Evolutionary conservation across 2,888 invertebrate genomes (phyloP).

Genomic region (Eretmocerus hayati): DNA sequence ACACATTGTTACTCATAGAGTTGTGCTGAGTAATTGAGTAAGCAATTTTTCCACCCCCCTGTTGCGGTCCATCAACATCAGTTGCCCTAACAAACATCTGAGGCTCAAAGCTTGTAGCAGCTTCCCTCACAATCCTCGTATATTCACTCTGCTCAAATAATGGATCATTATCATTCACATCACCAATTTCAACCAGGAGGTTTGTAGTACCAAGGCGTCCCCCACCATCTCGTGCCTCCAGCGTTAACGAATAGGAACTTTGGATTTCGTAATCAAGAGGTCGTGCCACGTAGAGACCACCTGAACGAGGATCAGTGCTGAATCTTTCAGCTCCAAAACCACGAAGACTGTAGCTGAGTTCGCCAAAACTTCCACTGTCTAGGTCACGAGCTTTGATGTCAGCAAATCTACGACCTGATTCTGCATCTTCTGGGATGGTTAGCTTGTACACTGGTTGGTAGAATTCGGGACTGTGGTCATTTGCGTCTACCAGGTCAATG

Average conservation of each 20-base stretch:
- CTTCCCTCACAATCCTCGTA: conserved; percentile 69
- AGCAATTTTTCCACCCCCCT: conserved; percentile 62
- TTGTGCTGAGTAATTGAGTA: conserved; percentile 65
- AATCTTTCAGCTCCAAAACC: conserved; percentile 78
- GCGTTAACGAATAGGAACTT: conserved; percentile 70
- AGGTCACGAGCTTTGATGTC: conserved; percentile 62
- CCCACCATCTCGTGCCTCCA: conserved; percentile 77
- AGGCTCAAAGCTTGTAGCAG: conserved; percentile 68
- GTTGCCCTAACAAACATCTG: conserved; percentile 71
- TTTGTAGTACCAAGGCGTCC: conserved; percentile 65
- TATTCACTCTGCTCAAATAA: conserved; percentile 65
- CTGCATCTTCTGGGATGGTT: conserved; percentile 60
- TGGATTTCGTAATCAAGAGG: conserved; percentile 72
- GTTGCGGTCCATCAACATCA: conserved; percentile 66
- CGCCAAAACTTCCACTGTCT: conserved; percentile 67
- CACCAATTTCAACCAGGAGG: conserved; percentile 63
- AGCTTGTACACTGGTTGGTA: conserved; percentile 58
- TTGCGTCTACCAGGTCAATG: conserved; percentile 65
- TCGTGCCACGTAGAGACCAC: conserved; percentile 61
- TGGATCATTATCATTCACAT: conserved; percentile 73
- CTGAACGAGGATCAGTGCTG: conserved; percentile 58
- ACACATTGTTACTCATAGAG: conserved; percentile 56
- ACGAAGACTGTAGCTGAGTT: conserved; percentile 64
- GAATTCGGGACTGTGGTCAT: conserved; percentile 73
- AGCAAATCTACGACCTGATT: conserved; percentile 57